These are phyloP conservation scores for Actinia equina DNA, from an alignment of 64 coral and sea anemone genomes.

Conservation along the genomic window DNA sequence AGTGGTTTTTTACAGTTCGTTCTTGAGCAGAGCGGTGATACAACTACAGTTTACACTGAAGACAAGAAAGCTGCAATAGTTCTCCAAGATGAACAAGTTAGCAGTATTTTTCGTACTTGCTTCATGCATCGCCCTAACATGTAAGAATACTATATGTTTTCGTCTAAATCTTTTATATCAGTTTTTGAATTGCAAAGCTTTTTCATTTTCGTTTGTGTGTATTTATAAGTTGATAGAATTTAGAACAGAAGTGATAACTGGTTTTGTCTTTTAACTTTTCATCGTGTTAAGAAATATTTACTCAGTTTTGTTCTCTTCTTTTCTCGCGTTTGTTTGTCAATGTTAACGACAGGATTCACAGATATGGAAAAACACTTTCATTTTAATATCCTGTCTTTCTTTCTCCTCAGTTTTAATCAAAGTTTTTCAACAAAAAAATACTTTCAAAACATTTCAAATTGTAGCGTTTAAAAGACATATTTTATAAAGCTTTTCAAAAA, in stretches of 20 bases:
- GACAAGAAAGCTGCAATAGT: background rate
- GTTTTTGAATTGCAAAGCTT: background rate
- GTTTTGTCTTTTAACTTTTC: too few species aligned
- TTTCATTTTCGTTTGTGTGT: too few species aligned
- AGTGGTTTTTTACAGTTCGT: background rate
- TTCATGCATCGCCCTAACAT: conserved; percentile 5
- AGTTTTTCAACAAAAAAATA: background rate
- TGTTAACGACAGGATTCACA: too few species aligned
- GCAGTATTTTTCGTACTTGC: background rate
- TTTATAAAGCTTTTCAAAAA: background rate
- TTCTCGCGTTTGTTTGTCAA: too few species aligned
- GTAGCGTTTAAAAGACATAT: background rate
- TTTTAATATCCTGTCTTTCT: too few species aligned
- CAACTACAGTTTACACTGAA: background rate
- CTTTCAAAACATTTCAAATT: background rate
- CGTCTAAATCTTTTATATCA: background rate
- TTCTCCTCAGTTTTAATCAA: background rate
- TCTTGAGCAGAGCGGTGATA: too few species aligned
- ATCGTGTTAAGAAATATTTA: too few species aligned
- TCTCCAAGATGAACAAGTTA: background rate
- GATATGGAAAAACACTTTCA: background rate
- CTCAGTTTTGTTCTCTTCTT: too few species aligned
- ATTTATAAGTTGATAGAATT: too few species aligned
- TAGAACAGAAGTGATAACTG: too few species aligned
- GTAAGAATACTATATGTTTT: background rate